Evolutionary conservation across 2,888 invertebrate species (phyloP), one percentile per base, ranked within the genome.

Genomic region (Busseola fusca): DNA sequence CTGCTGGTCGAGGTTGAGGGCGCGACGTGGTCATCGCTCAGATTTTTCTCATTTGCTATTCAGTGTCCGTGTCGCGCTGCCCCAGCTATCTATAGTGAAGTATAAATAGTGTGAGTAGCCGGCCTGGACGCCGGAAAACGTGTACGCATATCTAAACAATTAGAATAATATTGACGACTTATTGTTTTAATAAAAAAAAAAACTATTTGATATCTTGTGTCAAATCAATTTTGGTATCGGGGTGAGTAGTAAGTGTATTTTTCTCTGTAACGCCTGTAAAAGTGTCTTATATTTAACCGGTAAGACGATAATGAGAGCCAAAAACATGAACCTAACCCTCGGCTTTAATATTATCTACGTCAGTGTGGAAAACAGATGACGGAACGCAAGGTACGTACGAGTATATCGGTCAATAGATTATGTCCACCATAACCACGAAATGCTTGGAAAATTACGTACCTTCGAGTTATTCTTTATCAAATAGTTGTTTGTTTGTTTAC

Each of bases 41-140:
- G 90, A 92, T 93, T 93, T 93, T 91, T 90, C 92, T 93, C 93
- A 93, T 93, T 93, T 93, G 92, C 87, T 87, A 92, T 92, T 91
- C 92, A 91, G 91, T 88, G 87, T 88, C 85, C 87, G 89, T 84
- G 88, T 87, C 89, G 91, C 86, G 86, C 85, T 89, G 90, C 85
- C 84, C 88, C 84, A 89, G 88, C 91, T 92, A 91, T 91, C 91
- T 90, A 90, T 89, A 91, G 89, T 90, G 86, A 87, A 86, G 84
- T 91, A 92, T 92, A 88, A 92, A 92, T 92, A 92, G 93, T 92
- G 88, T 84, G 79, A 78, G 85, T 88, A 84, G 82, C 81, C 87
- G 84, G 87, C 84, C 86, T 86, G 87, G 87, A 87, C 84, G 88
- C 81, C 85, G 84, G 86, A 88, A 88, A 88, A 90, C 86, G 88